Evolutionary conservation across 2,113 vertebrate genomes (phyloP).

Genomic region (Etheostoma cragini): DNA sequence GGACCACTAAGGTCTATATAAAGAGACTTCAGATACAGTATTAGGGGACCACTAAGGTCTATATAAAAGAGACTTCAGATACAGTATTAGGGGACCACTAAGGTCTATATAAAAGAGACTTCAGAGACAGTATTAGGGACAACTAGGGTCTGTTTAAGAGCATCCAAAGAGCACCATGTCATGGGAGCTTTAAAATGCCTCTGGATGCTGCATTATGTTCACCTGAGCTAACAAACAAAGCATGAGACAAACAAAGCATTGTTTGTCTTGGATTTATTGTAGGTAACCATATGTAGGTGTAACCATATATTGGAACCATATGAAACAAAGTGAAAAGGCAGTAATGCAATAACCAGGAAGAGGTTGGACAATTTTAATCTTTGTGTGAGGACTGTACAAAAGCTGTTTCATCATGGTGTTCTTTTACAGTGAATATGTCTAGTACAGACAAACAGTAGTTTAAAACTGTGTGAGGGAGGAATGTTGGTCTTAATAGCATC

Average conservation of each 20-base stretch:
- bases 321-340: not conserved
- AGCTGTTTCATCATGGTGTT: not conserved
- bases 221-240: not conserved
- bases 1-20: too few species aligned
- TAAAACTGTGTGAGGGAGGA: not conserved
- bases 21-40: too few species aligned
- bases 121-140: too few species aligned
- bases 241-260: too few species aligned
- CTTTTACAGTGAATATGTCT: not conserved
- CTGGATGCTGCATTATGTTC: not conserved
- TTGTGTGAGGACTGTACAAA: not conserved
- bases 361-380: not conserved
- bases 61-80: too few species aligned
- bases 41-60: too few species aligned
- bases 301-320: not conserved
- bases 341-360: not conserved
- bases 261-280: not conserved
- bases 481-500: rapidly evolving
- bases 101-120: too few species aligned
- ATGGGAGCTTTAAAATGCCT: not conserved
- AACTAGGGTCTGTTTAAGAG: too few species aligned
- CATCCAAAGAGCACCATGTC: too few species aligned
- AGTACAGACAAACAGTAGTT: not conserved
- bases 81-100: too few species aligned
- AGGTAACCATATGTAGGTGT: not conserved